Percentiles rank a stretch among this genome's conserved stretches.
phyloP scores from a whole-genome alignment of 2,888 invertebrate species.

The Allygus modestus region DNA sequence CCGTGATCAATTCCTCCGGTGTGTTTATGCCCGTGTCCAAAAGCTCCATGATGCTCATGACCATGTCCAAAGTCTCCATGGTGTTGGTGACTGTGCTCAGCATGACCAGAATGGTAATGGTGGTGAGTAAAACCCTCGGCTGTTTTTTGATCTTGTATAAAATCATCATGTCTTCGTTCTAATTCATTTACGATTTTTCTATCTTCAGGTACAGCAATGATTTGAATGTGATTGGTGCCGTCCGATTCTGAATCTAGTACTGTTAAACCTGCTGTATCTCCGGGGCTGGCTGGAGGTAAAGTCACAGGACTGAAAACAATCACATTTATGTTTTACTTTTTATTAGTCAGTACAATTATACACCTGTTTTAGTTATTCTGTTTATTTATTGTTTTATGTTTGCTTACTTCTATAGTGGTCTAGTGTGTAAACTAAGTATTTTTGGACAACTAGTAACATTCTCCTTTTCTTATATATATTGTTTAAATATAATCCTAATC shows the following conservation, averaged over 20 bases:
- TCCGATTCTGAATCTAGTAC: background rate
- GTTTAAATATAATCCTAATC: too few relatives aligned
- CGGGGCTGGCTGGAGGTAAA: too few relatives aligned
- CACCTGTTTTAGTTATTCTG: too few relatives aligned
- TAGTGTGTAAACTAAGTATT: too few relatives aligned
- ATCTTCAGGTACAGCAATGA: background rate
- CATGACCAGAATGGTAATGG: constrained; percentile 35
- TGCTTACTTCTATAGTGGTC: too few relatives aligned
- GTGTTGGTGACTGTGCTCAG: constrained; percentile 65
- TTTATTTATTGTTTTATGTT: too few relatives aligned
- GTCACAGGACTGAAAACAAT: too few relatives aligned
- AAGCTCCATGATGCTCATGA: constrained; percentile 62
- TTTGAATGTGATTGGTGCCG: background rate
- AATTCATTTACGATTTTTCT: background rate
- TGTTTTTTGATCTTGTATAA: constrained; percentile 6
- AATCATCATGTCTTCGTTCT: background rate
- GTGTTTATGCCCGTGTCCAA: constrained; percentile 62
- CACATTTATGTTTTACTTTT: too few relatives aligned
- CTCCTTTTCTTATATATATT: too few relatives aligned
- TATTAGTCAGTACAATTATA: too few relatives aligned
- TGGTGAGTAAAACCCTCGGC: background rate
- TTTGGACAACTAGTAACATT: too few relatives aligned
- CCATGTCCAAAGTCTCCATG: constrained; percentile 65
- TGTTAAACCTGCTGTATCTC: background rate
- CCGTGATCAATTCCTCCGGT: constrained; percentile 64